Evolutionary conservation across 2,888 invertebrate genomes (phyloP), one percentile per base, ranked within the genome.

Genomic region (Eretmocerus hayati): DNA sequence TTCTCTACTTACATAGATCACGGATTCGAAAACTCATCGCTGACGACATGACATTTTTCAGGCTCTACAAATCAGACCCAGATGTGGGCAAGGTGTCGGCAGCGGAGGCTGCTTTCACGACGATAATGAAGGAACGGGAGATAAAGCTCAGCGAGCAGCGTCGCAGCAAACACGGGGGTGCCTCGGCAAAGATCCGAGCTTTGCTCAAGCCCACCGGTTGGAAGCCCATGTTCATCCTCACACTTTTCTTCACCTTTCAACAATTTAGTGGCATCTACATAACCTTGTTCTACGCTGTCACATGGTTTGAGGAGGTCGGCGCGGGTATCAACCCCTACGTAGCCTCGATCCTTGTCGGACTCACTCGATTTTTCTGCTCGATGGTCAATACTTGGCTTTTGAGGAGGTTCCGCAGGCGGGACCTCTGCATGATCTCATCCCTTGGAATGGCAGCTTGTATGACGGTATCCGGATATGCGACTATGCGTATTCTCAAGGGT

Each of bases 191-290:
- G 56, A 35, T 73, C 18, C 68, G 69, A 8, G 71, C 68, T 15
- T 76, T 80, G 54, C 52, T 74, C 9, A 75, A 74, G 58, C 79
- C 80, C 1, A 78, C 79, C 2, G 80, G 78, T 11, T 79, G 77
- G 66, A 80, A 80, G 59, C 80, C 81, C 0, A 60, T 80, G 57
- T 50, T 74, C 8, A 74, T 81, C 39, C 69, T 81, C 13, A 72
- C 77, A 50, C 70, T 76, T 9, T 64, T 81, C 13, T 81, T 80
- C 62, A 67, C 76, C 37, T 77, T 79, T 58, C 80, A 81, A 62
- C 79, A 81, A 57, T 79, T 78, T 55, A 74, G 78, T 20, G 81
- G 81, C 33, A 79, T 81, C 54, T 81, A 81, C 58, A 77, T 80
- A 6, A 80, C 79, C 1, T 67, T 80, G 2, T 81, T 80, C 64